Percentiles rank a stretch among this genome's conserved stretches.
phyloP scores from a whole-genome alignment of 2,888 invertebrate species.

The Lithodes maja region DNA sequence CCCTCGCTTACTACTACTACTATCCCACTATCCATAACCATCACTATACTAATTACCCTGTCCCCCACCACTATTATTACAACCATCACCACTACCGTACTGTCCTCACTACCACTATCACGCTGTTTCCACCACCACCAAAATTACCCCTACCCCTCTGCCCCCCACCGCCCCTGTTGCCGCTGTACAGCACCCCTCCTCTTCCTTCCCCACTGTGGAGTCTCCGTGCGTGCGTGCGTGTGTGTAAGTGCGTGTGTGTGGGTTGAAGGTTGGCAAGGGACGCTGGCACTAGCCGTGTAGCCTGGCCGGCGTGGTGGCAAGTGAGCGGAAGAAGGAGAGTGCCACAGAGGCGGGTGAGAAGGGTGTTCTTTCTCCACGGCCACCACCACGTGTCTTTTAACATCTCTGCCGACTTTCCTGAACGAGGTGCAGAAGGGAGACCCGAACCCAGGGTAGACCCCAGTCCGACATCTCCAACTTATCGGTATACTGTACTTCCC shows the following conservation, averaged over 20 bases:
- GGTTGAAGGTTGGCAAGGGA: slow-evolving; percentile 29
- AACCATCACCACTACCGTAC: not conserved
- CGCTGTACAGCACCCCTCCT: slow-evolving; percentile 17
- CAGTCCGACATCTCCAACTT: not conserved
- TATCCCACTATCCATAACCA: not conserved
- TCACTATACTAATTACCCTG: not conserved
- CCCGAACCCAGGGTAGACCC: not conserved
- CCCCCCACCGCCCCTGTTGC: not conserved
- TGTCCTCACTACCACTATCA: not conserved
- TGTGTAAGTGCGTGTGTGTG: not conserved
- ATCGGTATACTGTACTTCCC: too few relatives aligned
- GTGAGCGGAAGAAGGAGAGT: slow-evolving; percentile 36
- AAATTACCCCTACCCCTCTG: not conserved
- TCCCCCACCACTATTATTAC: not conserved
- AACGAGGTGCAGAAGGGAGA: not conserved
- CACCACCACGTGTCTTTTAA: slow-evolving; percentile 18
- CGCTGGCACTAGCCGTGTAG: slow-evolving; percentile 25
- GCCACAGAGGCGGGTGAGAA: slow-evolving; percentile 33
- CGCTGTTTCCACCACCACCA: too few relatives aligned
- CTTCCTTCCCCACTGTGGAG: not conserved
- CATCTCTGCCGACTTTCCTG: not conserved
- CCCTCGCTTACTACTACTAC: not conserved
- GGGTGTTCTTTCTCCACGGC: not conserved
- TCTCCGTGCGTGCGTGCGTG: not conserved
- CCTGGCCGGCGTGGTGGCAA: slow-evolving; percentile 20